A percentile compares a stretch with the other conserved stretches of the same genome.
Conservation (phyloP, 2,797 vertebrate species). For the Diglossa cyanea region DNA sequence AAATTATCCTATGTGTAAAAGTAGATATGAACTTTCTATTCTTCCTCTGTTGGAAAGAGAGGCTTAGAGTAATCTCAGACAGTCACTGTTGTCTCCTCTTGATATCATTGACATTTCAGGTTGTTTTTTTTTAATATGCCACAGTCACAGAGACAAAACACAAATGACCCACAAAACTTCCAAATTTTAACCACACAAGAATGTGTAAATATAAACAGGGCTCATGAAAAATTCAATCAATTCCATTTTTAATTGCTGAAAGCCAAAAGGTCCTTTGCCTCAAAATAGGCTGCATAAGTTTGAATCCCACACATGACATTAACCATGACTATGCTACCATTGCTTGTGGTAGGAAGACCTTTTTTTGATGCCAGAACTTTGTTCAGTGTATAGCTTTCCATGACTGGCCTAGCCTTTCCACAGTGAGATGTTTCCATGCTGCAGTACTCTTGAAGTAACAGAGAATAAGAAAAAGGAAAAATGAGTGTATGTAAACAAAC, state of each 20-base stretch:
- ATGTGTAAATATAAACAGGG: slow-evolving; percentile 4
- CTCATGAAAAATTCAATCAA: not conserved
- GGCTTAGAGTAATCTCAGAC: not conserved
- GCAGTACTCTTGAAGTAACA: not conserved
- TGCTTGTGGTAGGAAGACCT: not conserved
- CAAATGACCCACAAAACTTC: not conserved
- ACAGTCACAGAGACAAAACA: not conserved
- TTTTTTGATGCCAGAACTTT: not conserved
- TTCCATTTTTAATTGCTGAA: not conserved
- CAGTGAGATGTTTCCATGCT: not conserved
- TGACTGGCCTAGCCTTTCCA: not conserved
- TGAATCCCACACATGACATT: not conserved
- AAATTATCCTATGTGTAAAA: not conserved
- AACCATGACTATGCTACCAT: not conserved
- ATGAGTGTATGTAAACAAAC: not conserved
- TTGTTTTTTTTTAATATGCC: not conserved
- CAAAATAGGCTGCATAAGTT: not conserved
- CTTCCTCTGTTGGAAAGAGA: not conserved
- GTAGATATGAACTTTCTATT: not conserved
- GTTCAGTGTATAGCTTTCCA: not conserved
- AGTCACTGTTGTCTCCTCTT: not conserved
- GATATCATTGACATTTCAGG: not conserved
- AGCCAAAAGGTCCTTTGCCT: not conserved
- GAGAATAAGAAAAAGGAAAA: not conserved
- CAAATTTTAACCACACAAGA: not conserved